Conservation (phyloP, 2,888 invertebrate species). For the Venusia cambrica region DNA sequence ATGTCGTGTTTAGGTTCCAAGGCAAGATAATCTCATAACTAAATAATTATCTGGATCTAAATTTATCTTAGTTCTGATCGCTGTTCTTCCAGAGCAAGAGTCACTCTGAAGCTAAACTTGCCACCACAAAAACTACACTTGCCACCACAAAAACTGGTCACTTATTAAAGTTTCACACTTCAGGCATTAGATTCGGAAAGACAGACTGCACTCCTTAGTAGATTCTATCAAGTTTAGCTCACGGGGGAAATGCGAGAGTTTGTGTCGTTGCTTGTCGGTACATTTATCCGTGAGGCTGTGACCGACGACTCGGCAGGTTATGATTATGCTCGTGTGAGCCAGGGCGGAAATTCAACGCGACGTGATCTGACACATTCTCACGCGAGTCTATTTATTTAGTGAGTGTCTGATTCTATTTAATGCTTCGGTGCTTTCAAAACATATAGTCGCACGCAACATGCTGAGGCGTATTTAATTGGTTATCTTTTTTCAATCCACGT, state of each 20-base stretch:
- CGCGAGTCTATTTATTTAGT: constrained; percentile 24
- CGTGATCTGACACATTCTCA: constrained; percentile 19
- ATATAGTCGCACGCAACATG: constrained; percentile 14
- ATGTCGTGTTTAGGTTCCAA: too few relatives aligned
- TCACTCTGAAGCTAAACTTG: too few relatives aligned
- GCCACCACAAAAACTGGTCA: too few relatives aligned
- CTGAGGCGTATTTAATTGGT: too few relatives aligned
- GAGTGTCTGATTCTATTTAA: constrained; percentile 27
- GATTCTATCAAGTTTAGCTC: constrained; percentile 39
- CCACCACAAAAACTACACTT: too few relatives aligned
- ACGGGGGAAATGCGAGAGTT: constrained; percentile 49
- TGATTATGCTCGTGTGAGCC: constrained; percentile 31
- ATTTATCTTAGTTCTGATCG: too few relatives aligned
- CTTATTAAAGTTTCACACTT: too few relatives aligned
- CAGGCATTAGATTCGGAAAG: too few relatives aligned
- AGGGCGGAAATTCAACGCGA: constrained; percentile 25
- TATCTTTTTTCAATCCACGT: constrained; percentile 6
- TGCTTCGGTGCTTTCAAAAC: constrained; percentile 23
- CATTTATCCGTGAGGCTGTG: constrained; percentile 47
- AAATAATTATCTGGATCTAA: too few relatives aligned
- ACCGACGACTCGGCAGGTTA: constrained; percentile 25
- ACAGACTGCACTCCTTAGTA: too few relatives aligned
- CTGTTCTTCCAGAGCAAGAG: too few relatives aligned
- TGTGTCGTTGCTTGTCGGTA: constrained; percentile 36
- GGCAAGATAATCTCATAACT: too few relatives aligned